These are phyloP conservation scores for Nymphalis polychloros DNA, from an alignment of 2,888 invertebrate genomes.

Conservation along the genomic window DNA sequence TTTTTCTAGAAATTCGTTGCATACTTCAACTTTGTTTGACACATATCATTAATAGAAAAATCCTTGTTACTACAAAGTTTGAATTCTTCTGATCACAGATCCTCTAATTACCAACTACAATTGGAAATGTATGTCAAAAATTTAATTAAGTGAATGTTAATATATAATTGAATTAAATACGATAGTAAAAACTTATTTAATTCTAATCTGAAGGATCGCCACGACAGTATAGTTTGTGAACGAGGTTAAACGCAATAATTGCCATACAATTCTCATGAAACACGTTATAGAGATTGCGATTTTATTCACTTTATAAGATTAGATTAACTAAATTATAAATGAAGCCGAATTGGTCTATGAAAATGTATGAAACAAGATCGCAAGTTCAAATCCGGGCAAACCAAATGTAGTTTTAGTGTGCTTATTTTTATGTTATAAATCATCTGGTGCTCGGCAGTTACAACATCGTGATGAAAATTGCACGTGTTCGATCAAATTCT, in stretches of 20 bases:
- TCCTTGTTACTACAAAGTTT: slow-evolving; percentile 12
- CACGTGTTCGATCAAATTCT: too few species aligned
- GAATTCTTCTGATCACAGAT: background rate
- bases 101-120: too few species aligned
- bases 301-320: background rate
- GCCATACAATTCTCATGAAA: slow-evolving; percentile 1
- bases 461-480: too few species aligned
- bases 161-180: background rate
- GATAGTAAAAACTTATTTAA: slow-evolving; percentile 8
- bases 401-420: too few species aligned
- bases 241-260: slow-evolving; percentile 22
- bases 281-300: background rate
- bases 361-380: too few species aligned
- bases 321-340: background rate
- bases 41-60: slow-evolving; percentile 16
- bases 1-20: slow-evolving; percentile 1
- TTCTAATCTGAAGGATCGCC: slow-evolving; percentile 3
- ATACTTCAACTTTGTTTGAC: slow-evolving; percentile 7
- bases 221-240: slow-evolving; percentile 10
- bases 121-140: background rate
- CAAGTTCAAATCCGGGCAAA: too few species aligned
- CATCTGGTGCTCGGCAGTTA: too few species aligned
- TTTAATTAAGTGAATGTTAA: background rate
- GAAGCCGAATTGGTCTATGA: too few species aligned
- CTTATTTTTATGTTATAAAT: too few species aligned